These are phyloP conservation scores for Excalfactoria chinensis DNA, from an alignment of 2,113 vertebrate species.

Conservation along the genomic window DNA sequence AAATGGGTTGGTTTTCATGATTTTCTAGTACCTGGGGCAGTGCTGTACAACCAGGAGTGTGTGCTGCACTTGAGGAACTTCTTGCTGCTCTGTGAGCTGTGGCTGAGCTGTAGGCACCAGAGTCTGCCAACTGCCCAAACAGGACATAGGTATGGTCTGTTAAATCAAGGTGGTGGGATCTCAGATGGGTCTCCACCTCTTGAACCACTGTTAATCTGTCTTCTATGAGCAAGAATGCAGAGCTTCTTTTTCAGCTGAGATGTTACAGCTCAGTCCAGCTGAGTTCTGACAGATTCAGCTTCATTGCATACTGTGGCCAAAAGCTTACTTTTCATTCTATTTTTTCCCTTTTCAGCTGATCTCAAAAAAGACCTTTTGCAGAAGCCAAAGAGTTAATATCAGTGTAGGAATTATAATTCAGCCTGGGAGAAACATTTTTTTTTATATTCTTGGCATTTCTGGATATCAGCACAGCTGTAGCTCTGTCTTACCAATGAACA, in stretches of 20 bases:
- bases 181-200: not conserved
- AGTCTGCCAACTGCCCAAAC: not conserved
- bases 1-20: not conserved
- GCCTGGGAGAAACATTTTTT: not conserved
- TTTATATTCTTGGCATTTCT: not conserved
- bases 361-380: not conserved
- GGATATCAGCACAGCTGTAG: not conserved
- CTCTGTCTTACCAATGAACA: constrained; percentile 5
- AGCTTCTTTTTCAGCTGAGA: not conserved
- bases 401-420: not conserved
- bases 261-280: not conserved
- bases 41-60: not conserved
- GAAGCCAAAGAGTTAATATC: constrained; percentile 21
- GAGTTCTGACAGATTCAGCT: not conserved
- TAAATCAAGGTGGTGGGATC: not conserved
- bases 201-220: not conserved
- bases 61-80: accelerated
- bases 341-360: not conserved
- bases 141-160: not conserved
- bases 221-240: not conserved
- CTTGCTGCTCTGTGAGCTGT: not conserved
- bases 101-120: accelerated
- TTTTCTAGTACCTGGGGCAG: not conserved
- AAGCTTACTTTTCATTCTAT: not conserved
- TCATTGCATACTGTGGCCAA: not conserved